Evolutionary conservation across 2,797 vertebrate genomes (phyloP).

Genomic region (Mus caroli): DNA sequence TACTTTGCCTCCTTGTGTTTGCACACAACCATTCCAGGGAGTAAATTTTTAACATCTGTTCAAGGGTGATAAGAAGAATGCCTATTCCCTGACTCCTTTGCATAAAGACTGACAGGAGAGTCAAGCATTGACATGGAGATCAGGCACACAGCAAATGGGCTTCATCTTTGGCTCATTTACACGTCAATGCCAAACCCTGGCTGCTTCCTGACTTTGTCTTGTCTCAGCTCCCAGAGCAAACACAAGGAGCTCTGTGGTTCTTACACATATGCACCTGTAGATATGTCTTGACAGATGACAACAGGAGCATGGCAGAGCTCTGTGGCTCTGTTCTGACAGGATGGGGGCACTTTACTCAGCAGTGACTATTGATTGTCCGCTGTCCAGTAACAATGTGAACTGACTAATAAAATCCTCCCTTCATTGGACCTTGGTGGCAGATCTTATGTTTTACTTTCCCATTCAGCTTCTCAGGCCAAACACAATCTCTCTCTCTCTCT

Average conservation of each 20-base stretch:
- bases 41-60: slow-evolving; percentile 62
- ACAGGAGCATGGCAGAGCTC: not conserved
- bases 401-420: not conserved
- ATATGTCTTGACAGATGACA: not conserved
- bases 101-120: not conserved
- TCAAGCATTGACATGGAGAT: slow-evolving; percentile 59
- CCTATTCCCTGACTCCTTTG: not conserved
- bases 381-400: not conserved
- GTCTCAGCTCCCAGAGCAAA: not conserved
- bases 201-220: not conserved
- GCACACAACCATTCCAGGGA: slow-evolving; percentile 6
- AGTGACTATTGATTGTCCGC: rapidly evolving
- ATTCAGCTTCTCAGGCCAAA: not conserved
- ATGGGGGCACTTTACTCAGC: not conserved
- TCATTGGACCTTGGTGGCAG: not conserved
- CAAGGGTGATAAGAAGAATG: slow-evolving; percentile 63
- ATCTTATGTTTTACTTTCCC: not conserved
- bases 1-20: not conserved
- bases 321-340: not conserved
- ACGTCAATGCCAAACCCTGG: slow-evolving; percentile 16
- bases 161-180: not conserved
- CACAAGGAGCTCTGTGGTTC: not conserved
- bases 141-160: not conserved
- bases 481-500: too few species aligned
- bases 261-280: not conserved